phyloP scores from a whole-genome alignment of 2,888 invertebrate genomes.

The Pollenia labialis region DNA sequence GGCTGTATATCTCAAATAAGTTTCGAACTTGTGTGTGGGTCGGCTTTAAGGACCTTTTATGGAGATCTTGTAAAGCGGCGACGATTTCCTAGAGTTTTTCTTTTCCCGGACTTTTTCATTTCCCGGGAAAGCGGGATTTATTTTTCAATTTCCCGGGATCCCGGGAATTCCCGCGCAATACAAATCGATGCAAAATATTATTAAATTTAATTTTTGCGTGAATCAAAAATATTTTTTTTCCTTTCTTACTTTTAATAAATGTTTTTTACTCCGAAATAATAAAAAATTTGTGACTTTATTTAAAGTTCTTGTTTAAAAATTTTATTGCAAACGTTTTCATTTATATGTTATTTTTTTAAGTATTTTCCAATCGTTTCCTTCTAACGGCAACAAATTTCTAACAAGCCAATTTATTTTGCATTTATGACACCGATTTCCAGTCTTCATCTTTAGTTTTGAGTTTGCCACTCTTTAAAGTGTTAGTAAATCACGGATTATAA shows the following conservation, averaged over 20 bases:
- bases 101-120: no score
- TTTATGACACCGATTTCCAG: constrained; percentile 41
- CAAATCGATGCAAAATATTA: no score
- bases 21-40: no score
- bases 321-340: constrained; percentile 38
- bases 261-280: not conserved
- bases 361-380: constrained; percentile 3
- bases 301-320: constrained; percentile 40
- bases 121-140: no score
- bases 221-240: no score
- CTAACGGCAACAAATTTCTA: not conserved
- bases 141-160: no score
- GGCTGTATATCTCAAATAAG: no score
- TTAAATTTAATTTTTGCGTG: no score
- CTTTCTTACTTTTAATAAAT: not conserved
- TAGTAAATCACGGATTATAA: constrained; percentile 62
- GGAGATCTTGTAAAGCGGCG: no score
- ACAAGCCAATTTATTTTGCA: constrained; percentile 16
- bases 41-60: no score
- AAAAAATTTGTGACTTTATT: constrained; percentile 31
- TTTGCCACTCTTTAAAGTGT: constrained; percentile 44
- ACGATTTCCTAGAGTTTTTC: no score
- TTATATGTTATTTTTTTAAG: not conserved
- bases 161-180: no score
- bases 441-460: constrained; percentile 8